A percentile compares a stretch with the other conserved stretches of the same genome.
Evolutionary conservation across 2,888 invertebrate genomes (phyloP).

Genomic region (Ariolimax columbianus): DNA sequence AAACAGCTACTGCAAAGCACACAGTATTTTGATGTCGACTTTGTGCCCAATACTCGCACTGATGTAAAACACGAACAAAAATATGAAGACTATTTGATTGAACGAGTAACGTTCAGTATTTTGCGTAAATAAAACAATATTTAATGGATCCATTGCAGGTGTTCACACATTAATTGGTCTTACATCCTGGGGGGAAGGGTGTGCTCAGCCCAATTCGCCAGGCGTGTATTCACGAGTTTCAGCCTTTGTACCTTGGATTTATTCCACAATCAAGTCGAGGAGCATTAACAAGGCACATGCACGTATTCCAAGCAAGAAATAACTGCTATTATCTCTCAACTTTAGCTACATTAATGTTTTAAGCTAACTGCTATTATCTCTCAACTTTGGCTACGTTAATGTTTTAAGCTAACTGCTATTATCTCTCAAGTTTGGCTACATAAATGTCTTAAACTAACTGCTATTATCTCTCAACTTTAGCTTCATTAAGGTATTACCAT

Average conservation of each 20-base stretch:
- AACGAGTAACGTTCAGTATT: not conserved
- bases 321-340: too few species aligned
- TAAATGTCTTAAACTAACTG: too few species aligned
- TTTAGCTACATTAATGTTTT: too few species aligned
- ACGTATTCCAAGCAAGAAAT: too few species aligned
- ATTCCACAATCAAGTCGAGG: not conserved
- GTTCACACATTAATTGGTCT: constrained; percentile 71
- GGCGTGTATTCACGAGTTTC: constrained; percentile 73
- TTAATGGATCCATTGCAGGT: constrained; percentile 55
- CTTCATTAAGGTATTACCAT: too few species aligned
- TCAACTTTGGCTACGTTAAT: too few species aligned
- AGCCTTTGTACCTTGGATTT: constrained; percentile 66
- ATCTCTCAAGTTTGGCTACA: too few species aligned
- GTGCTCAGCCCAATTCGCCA: constrained; percentile 71
- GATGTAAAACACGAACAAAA: not conserved
- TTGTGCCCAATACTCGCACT: too few species aligned
- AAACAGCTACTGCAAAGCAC: not conserved
- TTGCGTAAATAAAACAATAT: not conserved
- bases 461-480: too few species aligned
- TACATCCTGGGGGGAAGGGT: constrained; percentile 74
- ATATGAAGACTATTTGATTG: not conserved
- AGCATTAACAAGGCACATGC: too few species aligned
- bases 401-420: too few species aligned
- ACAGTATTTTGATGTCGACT: not conserved
- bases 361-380: too few species aligned